phyloP scores from a whole-genome alignment of 1,140 invertebrate genomes.

The Papilio polyxenes region DNA sequence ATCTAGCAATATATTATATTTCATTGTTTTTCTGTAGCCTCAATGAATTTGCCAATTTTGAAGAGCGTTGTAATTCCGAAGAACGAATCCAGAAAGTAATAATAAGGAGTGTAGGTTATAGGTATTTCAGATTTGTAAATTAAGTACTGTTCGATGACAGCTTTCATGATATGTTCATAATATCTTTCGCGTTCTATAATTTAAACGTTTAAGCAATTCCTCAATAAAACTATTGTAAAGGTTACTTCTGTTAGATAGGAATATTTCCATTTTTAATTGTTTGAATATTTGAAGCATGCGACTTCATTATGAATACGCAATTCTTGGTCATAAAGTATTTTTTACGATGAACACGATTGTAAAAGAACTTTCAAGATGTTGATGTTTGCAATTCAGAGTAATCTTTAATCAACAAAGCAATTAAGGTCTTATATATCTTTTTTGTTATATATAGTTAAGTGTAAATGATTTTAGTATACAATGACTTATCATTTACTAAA shows the following conservation, averaged over 20 bases:
- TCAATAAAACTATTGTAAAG: constrained; percentile 18
- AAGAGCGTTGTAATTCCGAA: no score
- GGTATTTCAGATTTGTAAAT: no score
- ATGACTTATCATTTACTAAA: not conserved
- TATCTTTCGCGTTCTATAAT: not conserved
- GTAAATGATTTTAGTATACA: not conserved
- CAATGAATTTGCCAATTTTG: no score
- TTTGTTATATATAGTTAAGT: not conserved
- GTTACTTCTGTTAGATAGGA: not conserved
- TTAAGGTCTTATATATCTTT: constrained; percentile 10
- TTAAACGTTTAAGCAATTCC: constrained; percentile 11
- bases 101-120: no score
- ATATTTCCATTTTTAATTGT: not conserved
- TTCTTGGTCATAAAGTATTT: not conserved
- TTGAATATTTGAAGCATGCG: not conserved
- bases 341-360: constrained; percentile 4
- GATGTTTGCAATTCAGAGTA: constrained; percentile 12
- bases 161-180: no score
- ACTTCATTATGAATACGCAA: not conserved
- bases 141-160: no score
- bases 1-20: no score
- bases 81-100: no score
- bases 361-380: constrained; percentile 18
- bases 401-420: constrained; percentile 21
- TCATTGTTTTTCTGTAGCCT: no score